Conservation (phyloP, 2,113 vertebrate species). For the Toxotes jaculatrix region DNA sequence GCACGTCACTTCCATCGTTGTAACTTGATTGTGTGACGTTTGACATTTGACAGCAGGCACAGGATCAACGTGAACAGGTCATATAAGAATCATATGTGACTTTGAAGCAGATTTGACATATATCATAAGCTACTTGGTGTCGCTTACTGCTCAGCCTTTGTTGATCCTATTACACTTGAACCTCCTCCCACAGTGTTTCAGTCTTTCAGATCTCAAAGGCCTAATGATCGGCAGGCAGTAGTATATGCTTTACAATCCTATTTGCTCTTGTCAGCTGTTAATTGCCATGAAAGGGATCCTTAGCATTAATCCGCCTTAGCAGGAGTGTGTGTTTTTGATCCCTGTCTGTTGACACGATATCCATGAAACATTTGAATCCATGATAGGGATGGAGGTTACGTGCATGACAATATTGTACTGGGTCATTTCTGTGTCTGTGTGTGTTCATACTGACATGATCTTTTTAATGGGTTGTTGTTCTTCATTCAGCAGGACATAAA, state of each 20-base stretch:
- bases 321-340: constrained; percentile 55
- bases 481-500: neutral
- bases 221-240: constrained; percentile 60
- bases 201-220: constrained; percentile 45
- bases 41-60: neutral
- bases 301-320: constrained; percentile 69
- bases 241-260: constrained; percentile 65
- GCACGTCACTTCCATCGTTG: neutral
- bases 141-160: constrained; percentile 45
- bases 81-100: constrained; percentile 28
- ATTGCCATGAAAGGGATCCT: constrained; percentile 68
- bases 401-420: neutral
- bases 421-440: neutral
- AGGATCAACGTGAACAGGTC: constrained; percentile 17
- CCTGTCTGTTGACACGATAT: constrained; percentile 44
- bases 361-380: constrained; percentile 24
- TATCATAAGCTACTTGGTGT: constrained; percentile 58
- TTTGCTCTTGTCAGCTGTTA: constrained; percentile 74
- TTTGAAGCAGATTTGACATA: constrained; percentile 40
- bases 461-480: neutral
- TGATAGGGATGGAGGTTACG: neutral
- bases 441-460: neutral
- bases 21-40: neutral
- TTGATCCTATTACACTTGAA: constrained; percentile 72
- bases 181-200: constrained; percentile 50